These are phyloP conservation scores for Sminthopsis crassicaudata DNA, from an alignment of 2,113 vertebrate genomes.

Conservation along the genomic window DNA sequence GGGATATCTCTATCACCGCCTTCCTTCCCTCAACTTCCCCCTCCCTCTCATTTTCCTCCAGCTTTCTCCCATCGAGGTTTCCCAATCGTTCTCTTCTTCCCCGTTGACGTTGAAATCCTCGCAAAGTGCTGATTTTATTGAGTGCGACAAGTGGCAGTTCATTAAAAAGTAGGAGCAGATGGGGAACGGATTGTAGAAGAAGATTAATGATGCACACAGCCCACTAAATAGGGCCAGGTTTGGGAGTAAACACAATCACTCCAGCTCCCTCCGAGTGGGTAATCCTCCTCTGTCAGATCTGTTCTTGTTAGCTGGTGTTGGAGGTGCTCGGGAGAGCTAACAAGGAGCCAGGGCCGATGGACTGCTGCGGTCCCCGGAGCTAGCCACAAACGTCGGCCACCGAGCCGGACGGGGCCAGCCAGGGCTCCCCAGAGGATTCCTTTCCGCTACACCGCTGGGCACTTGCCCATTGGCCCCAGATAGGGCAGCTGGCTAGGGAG, in stretches of 20 bases:
- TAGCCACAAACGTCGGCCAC: rapidly evolving
- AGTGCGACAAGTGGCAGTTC: slow-evolving; percentile 87
- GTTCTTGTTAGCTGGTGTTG: slow-evolving; percentile 62
- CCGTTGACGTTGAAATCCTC: slow-evolving; percentile 66
- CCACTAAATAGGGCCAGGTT: slow-evolving; percentile 83
- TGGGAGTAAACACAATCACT: slow-evolving; percentile 84
- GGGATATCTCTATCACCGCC: slow-evolving; percentile 21
- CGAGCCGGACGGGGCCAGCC: background rate
- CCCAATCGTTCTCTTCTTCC: slow-evolving; percentile 16
- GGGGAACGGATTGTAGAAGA: slow-evolving; percentile 85
- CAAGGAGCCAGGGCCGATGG: background rate
- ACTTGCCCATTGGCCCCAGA: background rate
- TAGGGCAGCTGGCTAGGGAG: background rate
- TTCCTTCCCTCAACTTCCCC: slow-evolving; percentile 32
- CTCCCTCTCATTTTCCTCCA: background rate
- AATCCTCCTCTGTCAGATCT: slow-evolving; percentile 80
- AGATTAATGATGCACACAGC: slow-evolving; percentile 87
- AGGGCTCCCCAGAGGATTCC: background rate
- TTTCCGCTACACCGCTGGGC: background rate
- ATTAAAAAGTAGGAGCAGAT: slow-evolving; percentile 88
- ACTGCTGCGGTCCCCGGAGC: rapidly evolving
- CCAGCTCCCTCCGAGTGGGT: slow-evolving; percentile 76
- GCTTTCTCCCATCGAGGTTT: background rate
- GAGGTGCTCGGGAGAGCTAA: slow-evolving; percentile 45
- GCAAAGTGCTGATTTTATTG: slow-evolving; percentile 83